Base-by-base conservation (phyloP, 2,113 vertebrate species). In the Strigops habroptila region DNA sequence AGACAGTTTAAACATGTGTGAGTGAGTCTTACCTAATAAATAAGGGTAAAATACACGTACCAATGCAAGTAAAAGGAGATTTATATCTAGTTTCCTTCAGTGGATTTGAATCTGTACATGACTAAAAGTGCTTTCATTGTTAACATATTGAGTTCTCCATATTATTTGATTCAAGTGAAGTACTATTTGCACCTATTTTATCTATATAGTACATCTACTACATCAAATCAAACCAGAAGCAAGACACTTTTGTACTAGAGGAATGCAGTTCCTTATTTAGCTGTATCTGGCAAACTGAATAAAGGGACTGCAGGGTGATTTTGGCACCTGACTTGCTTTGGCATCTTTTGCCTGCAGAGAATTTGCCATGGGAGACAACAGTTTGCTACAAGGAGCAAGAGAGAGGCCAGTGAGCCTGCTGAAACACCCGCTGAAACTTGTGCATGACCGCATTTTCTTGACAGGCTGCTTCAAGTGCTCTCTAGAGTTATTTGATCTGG, bases 361-460 rank as follows among this genome's bases (percentile, higher is more conserved):
- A 0, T 60, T 55, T 0, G 0, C 2, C 0, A 1, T 64, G 71
- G 71, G 75, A 76, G 73, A 55, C 75, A 44, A 7, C 0, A 35
- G 63, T 19, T 86, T 63, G 53, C 80, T 81, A 9, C 57, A 4
- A 19, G 57, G 62, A 88, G 46, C 18, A 28, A 25, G 25, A 69
- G 70, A 4, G 14, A 31, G 65, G 19, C 49, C 79, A 21, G 51
- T 0, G 49, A 86, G 70, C 77, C 70, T 76, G 39, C 74, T 31
- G 27, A 76, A 76, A 22, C 35, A 12, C 27, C 22, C 30, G 7
- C 28, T 28, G 77, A 41, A 83, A 33, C 31, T 21, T 55, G 22
- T 4, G 49, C 80, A 43, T 6, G 16, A 28, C 70, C 1, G 2
- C 52, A 6, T 87, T 89, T 91, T 82, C 80, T 82, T 84, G 83